Evolutionary conservation across 92 coral and sea anemone species (phyloP), one percentile per base, ranked within the genome.

Genomic region (Chrysogorgia sp.): DNA sequence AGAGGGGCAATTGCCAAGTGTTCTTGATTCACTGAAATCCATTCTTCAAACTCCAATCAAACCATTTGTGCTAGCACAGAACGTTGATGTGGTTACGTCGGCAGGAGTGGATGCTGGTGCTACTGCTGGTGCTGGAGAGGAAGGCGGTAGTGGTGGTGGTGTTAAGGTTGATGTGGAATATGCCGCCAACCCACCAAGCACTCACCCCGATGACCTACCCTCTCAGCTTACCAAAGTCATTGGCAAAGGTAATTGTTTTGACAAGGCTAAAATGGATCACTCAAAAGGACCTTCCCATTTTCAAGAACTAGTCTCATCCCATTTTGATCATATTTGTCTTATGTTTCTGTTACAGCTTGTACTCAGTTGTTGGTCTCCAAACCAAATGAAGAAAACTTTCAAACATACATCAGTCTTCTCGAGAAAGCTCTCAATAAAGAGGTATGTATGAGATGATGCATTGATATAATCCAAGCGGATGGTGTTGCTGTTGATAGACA

Each of bases 281-380:
- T n/a, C n/a, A n/a, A n/a, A n/a, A n/a, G n/a, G n/a, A n/a, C n/a
- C n/a, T n/a, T n/a, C n/a, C n/a, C n/a, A 24, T 34, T 28, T 26
- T 2, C 35, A 9, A 24, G 28, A 63, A 63, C 19, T 33, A 21
- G 6, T 8, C 6, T 5, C 43, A 37, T 37, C 43, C 7, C 3
- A 63, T 12, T 21, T 13, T 75, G 24, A 30, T 24, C 8, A 28
- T 3, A 61, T 67, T 10, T 35, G 30, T 6, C 7, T 40, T 20
- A 20, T 47, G n/a, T 53, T 64, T 75, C 12, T 57, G 40, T 60
- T 67, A 24, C 86, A 96, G 99, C 99, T 23, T 96, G 99, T 45
- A 96, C 99, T 48, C 97, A 91, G 68, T 88, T 96, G 76, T 88
- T 96, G 60, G 99, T 96, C 66, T 91, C 97, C 5, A 88, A 96